A percentile compares a stretch with the other conserved stretches of the same genome.
Evolutionary conservation across 2,797 vertebrate species (phyloP).

Genomic region (Hozukius guyotensis): DNA sequence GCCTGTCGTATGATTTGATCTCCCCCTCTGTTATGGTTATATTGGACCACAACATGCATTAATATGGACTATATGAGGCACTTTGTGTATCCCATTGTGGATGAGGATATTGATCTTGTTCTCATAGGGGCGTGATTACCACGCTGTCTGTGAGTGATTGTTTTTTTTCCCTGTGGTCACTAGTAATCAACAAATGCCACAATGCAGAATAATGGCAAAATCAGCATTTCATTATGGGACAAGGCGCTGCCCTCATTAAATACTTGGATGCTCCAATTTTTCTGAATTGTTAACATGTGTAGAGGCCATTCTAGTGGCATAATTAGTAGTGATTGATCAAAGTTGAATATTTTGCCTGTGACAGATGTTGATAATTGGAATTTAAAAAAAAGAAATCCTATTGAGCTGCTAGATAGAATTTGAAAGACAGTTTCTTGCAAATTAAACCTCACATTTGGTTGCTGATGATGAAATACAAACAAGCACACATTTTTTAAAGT

Average conservation of each 20-base stretch:
- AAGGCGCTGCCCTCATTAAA: slow-evolving; percentile 11
- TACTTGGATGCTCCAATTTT: neutral
- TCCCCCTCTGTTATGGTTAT: neutral
- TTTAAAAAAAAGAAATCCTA: neutral
- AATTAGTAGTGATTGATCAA: neutral
- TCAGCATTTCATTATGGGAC: slow-evolving; percentile 24
- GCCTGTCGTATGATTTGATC: neutral
- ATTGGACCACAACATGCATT: slow-evolving; percentile 26
- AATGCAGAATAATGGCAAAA: slow-evolving; percentile 18
- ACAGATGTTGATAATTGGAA: neutral
- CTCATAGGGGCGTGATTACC: slow-evolving; percentile 8
- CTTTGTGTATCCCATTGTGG: slow-evolving; percentile 19
- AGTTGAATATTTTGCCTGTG: neutral
- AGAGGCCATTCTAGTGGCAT: neutral
- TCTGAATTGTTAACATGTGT: neutral
- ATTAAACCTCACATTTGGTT: neutral
- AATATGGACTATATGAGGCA: slow-evolving; percentile 6
- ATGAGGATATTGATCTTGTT: slow-evolving; percentile 47
- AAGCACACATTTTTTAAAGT: neutral
- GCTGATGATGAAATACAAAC: neutral
- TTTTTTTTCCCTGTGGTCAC: slow-evolving; percentile 16
- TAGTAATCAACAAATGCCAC: slow-evolving; percentile 11
- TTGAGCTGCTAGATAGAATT: neutral
- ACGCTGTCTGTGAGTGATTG: slow-evolving; percentile 20
- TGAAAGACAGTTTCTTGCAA: neutral